phyloP scores from a whole-genome alignment of 2,888 invertebrate species.

The Seira ritae region DNA sequence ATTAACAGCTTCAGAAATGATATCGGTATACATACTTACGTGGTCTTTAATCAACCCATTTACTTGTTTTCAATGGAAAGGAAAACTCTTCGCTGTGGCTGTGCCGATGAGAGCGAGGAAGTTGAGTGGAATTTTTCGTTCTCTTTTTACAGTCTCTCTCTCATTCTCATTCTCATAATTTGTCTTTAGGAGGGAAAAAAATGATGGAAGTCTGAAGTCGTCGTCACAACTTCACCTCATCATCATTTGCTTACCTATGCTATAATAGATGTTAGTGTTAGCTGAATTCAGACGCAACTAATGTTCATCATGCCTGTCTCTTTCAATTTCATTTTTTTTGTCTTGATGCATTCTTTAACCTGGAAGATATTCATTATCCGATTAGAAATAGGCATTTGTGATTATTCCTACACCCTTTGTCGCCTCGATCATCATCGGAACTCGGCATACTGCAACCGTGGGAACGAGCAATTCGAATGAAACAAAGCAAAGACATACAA shows the following conservation, averaged over 20 bases:
- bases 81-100: neutral
- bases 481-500: neutral
- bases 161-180: no score
- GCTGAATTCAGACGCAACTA: neutral
- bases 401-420: neutral
- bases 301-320: neutral
- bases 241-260: neutral
- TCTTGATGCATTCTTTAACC: slow-evolving; percentile 27
- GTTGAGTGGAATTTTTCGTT: neutral
- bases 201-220: slow-evolving; percentile 47
- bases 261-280: no score
- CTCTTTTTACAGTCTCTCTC: neutral
- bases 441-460: slow-evolving; percentile 29
- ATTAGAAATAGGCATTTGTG: slow-evolving; percentile 2
- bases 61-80: neutral
- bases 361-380: slow-evolving; percentile 34
- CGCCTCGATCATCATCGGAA: neutral
- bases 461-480: slow-evolving; percentile 39
- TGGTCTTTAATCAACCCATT: slow-evolving; percentile 5
- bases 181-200: slow-evolving; percentile 20
- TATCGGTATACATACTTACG: neutral
- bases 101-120: neutral
- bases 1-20: neutral
- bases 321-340: neutral
- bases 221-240: slow-evolving; percentile 30